Percentiles rank a stretch among this genome's conserved stretches.
These are phyloP conservation scores for Mylabris sibirica DNA, from an alignment of 2,888 invertebrate species.

Conservation along the genomic window DNA sequence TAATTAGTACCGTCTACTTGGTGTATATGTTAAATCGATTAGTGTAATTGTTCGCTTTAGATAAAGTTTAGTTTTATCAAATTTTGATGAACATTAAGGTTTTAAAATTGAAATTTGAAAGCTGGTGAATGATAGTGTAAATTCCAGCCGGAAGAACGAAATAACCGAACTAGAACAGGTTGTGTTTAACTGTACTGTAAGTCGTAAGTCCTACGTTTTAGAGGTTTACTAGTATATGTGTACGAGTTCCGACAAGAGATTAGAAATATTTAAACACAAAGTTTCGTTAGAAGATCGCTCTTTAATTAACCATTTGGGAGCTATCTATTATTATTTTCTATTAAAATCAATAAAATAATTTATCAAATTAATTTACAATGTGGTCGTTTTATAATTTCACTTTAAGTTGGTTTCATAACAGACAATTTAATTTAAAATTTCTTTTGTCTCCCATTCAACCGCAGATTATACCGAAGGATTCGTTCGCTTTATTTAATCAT, in stretches of 20 bases:
- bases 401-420: background rate
- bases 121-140: constrained; percentile 11
- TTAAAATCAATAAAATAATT: constrained; percentile 7
- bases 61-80: constrained; percentile 7
- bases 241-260: constrained; percentile 1
- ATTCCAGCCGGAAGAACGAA: constrained; percentile 4
- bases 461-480: background rate
- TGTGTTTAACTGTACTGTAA: background rate
- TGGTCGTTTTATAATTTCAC: background rate
- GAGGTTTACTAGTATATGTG: background rate
- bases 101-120: constrained; percentile 4
- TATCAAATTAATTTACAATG: background rate
- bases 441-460: constrained; percentile 4
- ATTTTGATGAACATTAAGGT: constrained; percentile 6
- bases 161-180: constrained; percentile 7
- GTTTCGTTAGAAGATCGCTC: background rate
- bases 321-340: background rate
- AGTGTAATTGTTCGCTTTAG: constrained; percentile 1
- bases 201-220: background rate
- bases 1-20: background rate
- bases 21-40: constrained; percentile 1
- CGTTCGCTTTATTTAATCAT: constrained; percentile 9
- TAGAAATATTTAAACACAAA: background rate
- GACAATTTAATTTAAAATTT: constrained; percentile 7
- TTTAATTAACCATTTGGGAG: background rate